Percentiles rank a stretch among this genome's conserved stretches.
Evolutionary conservation across 2,888 invertebrate genomes (phyloP).

Genomic region (Rhopalosiphum nymphaeae): DNA sequence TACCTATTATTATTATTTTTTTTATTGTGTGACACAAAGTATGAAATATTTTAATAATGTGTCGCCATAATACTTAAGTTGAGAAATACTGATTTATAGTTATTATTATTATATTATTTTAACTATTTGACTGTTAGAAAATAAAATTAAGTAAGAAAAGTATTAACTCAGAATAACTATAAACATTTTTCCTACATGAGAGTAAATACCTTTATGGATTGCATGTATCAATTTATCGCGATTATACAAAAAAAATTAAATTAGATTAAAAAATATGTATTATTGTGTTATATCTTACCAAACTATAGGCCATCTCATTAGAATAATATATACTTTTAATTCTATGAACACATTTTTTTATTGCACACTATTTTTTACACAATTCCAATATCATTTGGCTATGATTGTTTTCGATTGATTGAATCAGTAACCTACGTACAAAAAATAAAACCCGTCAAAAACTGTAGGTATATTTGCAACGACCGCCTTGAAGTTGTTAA

Average conservation of each 20-base stretch:
- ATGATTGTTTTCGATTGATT: background rate
- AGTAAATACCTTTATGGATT: background rate
- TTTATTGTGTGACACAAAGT: too few relatives aligned
- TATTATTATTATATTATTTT: too few relatives aligned
- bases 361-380: background rate
- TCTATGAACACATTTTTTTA: background rate
- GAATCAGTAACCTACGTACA: background rate
- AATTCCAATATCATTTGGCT: background rate
- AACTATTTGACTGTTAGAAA: background rate
- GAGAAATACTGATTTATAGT: too few relatives aligned
- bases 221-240: too few relatives aligned
- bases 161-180: background rate
- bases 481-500: slow-evolving; percentile 32
- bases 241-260: background rate
- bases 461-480: background rate
- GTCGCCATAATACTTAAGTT: too few relatives aligned
- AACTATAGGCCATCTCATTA: background rate
- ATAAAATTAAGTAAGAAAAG: background rate
- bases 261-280: background rate
- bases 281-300: background rate
- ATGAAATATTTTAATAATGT: too few relatives aligned
- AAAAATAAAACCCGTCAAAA: slow-evolving; percentile 28
- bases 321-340: background rate
- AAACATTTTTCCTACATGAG: background rate
- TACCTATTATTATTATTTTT: too few relatives aligned